Base-by-base conservation (phyloP, 1,140 invertebrate species). In the Pantala flavescens region DNA sequence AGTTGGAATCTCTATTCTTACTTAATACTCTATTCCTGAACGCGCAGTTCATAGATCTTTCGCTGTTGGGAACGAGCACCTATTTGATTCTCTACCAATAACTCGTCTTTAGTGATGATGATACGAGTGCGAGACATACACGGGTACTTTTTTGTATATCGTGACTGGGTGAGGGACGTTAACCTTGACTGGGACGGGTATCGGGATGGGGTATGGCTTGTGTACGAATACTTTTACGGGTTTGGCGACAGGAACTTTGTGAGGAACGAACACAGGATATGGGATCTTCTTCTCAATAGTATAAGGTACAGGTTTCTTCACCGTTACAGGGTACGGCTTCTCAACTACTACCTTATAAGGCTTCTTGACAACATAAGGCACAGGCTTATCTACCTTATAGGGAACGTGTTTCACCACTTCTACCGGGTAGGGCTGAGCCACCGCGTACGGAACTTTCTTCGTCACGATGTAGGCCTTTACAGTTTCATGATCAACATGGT, bases 351-450 rank as follows among this genome's bases (percentile, higher is more conserved):
- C 70, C 10, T 74, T 74, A 10, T 75, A 70, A 21, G 75, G 77
- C 43, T 78, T 79, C 74, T 78, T 77, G 55, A 79, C 77, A 42
- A 77, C 28, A 11, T 77, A 76, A 1, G 78, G 75, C 14, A 77
- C 75, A 1, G 78, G 78, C 5, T 78, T 76, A 1, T 77, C 77
- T 5, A 78, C 77, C 16, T 77, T 76, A 1, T 78, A 78, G 14
- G 75, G 73, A 11, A 85, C 81, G 70, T 80, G 80, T 74, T 84
- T 86, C 42, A 81, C 80, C 5, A 84, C 81, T 24, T 79, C 77
- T 0, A 84, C 82, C 11, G 84, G 83, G 71, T 83, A 84, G 0
- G 85, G 85, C 0, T 82, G 79, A 0, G 83, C 84, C 0, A 86
- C 84, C 16, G 78, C 76, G 24, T 74, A 76, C 0, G 80, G 81